Conservation (phyloP, 2,797 vertebrate genomes). For the Lophotriccus pileatus region DNA sequence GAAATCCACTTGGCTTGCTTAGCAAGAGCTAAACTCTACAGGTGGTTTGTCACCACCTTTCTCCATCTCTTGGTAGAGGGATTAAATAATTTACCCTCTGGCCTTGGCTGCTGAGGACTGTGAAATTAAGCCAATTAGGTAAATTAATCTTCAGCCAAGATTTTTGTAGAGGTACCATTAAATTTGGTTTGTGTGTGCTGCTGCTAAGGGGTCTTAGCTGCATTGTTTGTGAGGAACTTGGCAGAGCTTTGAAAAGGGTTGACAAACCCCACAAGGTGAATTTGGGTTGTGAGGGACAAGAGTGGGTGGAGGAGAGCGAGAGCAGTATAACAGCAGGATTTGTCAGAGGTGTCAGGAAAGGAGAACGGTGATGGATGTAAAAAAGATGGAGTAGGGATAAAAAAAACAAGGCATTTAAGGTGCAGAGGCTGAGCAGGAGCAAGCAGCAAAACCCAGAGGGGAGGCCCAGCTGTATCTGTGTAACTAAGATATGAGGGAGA, state of each 20-base stretch:
- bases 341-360: slow-evolving; percentile 3
- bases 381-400: background rate
- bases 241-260: background rate
- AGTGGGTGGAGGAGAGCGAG: background rate
- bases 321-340: background rate
- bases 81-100: background rate
- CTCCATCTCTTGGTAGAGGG: background rate
- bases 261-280: background rate
- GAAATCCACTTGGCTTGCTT: background rate
- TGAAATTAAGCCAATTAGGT: slow-evolving; percentile 4
- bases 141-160: background rate
- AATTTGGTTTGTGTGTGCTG: background rate
- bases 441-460: slow-evolving; percentile 10
- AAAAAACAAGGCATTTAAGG: background rate
- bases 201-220: background rate
- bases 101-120: background rate
- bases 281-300: background rate
- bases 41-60: background rate
- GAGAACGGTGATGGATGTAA: background rate
- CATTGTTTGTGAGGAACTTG: background rate
- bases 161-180: background rate
- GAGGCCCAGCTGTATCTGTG: slow-evolving; percentile 22
- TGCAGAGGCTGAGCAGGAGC: slow-evolving; percentile 14
- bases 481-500: slow-evolving; percentile 16
- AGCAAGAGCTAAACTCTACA: background rate